Evolutionary conservation across 2,888 invertebrate species (phyloP).

Genomic region (Platerodrilus igneus): DNA sequence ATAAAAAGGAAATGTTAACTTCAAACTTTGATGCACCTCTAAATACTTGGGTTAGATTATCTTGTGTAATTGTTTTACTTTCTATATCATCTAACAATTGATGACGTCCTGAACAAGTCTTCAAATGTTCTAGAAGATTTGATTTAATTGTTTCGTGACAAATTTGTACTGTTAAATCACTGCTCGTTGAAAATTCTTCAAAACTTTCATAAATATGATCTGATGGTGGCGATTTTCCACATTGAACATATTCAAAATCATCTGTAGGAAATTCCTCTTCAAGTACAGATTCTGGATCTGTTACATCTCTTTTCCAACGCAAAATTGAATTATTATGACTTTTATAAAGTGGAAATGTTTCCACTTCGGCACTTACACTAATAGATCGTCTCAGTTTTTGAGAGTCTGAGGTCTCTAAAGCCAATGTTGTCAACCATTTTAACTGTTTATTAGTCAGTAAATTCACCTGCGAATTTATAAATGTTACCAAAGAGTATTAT

Average conservation of each 20-base stretch:
- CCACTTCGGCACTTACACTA: slow-evolving; percentile 46
- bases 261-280: slow-evolving; percentile 66
- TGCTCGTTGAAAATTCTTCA: slow-evolving; percentile 60
- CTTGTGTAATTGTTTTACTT: slow-evolving; percentile 58
- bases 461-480: too few relatives aligned
- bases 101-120: slow-evolving; percentile 61
- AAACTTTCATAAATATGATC: slow-evolving; percentile 81
- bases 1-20: slow-evolving; percentile 66
- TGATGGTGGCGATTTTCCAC: slow-evolving; percentile 73
- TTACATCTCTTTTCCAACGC: slow-evolving; percentile 28
- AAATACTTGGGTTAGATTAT: slow-evolving; percentile 52
- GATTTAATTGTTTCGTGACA: slow-evolving; percentile 69
- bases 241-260: slow-evolving; percentile 73
- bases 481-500: too few relatives aligned
- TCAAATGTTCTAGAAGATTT: slow-evolving; percentile 71
- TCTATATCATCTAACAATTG: slow-evolving; percentile 71
- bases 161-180: slow-evolving; percentile 67
- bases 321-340: slow-evolving; percentile 32
- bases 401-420: slow-evolving; percentile 40
- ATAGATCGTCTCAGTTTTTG: slow-evolving; percentile 46
- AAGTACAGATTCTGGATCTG: slow-evolving; percentile 49
- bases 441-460: too few relatives aligned
- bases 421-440: slow-evolving; percentile 44
- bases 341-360: slow-evolving; percentile 44
- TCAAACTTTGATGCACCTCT: slow-evolving; percentile 60